Conservation (phyloP, 2,888 invertebrate genomes). For the Eristalis tenax region DNA sequence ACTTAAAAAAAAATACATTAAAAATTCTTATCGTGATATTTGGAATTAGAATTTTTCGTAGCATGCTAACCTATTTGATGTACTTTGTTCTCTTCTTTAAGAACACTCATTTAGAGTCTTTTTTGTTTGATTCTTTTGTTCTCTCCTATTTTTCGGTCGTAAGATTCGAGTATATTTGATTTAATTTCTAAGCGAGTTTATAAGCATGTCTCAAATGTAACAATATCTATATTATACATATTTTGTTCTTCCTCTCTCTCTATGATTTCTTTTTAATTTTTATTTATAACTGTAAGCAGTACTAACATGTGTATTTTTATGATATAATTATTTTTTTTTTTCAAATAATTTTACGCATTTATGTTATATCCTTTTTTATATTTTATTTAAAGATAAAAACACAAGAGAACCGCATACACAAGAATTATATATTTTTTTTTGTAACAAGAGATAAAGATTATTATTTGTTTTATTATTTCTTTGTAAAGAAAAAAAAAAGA, state of each 20-base stretch:
- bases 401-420: slow-evolving; percentile 1
- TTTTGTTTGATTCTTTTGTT: slow-evolving; percentile 31
- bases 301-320: slow-evolving; percentile 53
- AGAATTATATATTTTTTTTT: slow-evolving; percentile 14
- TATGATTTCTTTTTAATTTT: slow-evolving; percentile 53
- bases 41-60: slow-evolving; percentile 29
- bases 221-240: slow-evolving; percentile 37
- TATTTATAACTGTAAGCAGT: slow-evolving; percentile 64
- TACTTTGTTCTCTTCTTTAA: neutral
- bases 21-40: slow-evolving; percentile 57
- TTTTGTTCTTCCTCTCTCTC: neutral
- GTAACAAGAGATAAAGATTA: slow-evolving; percentile 36
- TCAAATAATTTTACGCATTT: slow-evolving; percentile 64
- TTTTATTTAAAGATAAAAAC: slow-evolving; percentile 57
- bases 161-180: slow-evolving; percentile 27
- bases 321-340: slow-evolving; percentile 41
- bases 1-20: slow-evolving; percentile 41
- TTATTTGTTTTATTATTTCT: slow-evolving; percentile 70
- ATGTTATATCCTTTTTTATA: slow-evolving; percentile 66
- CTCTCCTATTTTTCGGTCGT: slow-evolving; percentile 29
- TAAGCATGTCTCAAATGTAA: slow-evolving; percentile 72
- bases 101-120: slow-evolving; percentile 4
- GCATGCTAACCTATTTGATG: neutral
- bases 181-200: slow-evolving; percentile 13
- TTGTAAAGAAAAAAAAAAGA: slow-evolving; percentile 22